These are phyloP conservation scores for Pandemis heparana DNA, from an alignment of 2,888 invertebrate genomes.

Conservation along the genomic window DNA sequence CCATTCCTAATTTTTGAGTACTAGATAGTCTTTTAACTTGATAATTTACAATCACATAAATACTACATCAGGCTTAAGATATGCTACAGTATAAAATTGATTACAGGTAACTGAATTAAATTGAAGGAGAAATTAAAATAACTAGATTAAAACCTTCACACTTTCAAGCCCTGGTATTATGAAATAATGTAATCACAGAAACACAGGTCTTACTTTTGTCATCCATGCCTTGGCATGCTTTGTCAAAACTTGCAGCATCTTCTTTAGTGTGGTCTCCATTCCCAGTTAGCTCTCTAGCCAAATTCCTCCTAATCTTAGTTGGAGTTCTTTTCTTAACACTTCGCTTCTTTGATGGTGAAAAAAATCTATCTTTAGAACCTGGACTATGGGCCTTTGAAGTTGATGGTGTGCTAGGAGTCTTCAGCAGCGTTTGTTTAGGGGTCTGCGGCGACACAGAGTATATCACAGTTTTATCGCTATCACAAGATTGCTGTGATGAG, in stretches of 20 bases:
- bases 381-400: slow-evolving; percentile 48
- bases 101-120: too few relatives aligned
- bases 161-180: too few relatives aligned
- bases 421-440: slow-evolving; percentile 34
- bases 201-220: slow-evolving; percentile 69
- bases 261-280: slow-evolving; percentile 12
- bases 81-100: too few relatives aligned
- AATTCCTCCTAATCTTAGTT: slow-evolving; percentile 58
- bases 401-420: slow-evolving; percentile 46
- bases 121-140: too few relatives aligned
- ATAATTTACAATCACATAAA: too few relatives aligned
- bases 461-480: slow-evolving; percentile 49
- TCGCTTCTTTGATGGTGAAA: slow-evolving; percentile 70
- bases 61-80: too few relatives aligned
- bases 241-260: slow-evolving; percentile 47
- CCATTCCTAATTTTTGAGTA: too few relatives aligned
- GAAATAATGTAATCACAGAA: background rate
- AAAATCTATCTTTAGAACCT: slow-evolving; percentile 59
- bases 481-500: slow-evolving; percentile 28
- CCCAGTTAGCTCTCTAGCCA: slow-evolving; percentile 45
- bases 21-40: too few relatives aligned
- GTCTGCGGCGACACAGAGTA: slow-evolving; percentile 52
- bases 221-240: slow-evolving; percentile 60
- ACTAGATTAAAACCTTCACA: too few relatives aligned
- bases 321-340: slow-evolving; percentile 55